These are phyloP conservation scores for Eulemur macaco DNA, from an alignment of 2,113 vertebrate genomes.

Conservation along the genomic window DNA sequence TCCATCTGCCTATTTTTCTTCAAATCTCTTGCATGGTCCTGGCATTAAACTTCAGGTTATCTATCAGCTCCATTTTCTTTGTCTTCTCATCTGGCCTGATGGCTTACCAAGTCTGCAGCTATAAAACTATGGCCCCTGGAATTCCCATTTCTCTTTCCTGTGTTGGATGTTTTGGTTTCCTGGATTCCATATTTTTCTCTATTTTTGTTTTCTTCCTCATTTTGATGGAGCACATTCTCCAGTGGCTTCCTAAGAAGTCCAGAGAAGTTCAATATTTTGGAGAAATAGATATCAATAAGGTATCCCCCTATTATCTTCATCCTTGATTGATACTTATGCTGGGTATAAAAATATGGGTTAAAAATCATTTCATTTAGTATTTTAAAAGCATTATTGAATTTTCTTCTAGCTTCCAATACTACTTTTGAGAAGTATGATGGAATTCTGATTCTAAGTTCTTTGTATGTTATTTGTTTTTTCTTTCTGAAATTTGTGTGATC, in stretches of 20 bases:
- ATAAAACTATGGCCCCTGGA: neutral
- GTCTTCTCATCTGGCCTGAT: neutral
- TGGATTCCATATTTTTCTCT: neutral
- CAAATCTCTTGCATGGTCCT: neutral
- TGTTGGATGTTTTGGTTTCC: neutral
- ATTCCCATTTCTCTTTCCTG: neutral
- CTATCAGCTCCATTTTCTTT: neutral
- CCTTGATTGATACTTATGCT: neutral
- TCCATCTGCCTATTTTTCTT: neutral
- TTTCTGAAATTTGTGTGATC: neutral
- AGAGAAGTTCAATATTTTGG: neutral
- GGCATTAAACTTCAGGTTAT: neutral
- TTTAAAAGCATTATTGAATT: neutral
- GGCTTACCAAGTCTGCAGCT: neutral
- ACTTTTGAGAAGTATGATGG: neutral
- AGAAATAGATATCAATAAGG: neutral
- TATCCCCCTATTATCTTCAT: neutral
- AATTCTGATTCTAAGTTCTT: neutral
- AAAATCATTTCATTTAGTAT: slow-evolving; percentile 16
- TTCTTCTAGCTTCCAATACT: neutral
- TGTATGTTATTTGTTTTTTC: neutral
- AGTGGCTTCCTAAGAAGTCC: neutral
- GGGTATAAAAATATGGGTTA: neutral
- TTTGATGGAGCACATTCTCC: neutral
- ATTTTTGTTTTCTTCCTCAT: neutral